Evolutionary conservation across 2,113 vertebrate genomes (phyloP).

Genomic region (Chionomys nivalis): DNA sequence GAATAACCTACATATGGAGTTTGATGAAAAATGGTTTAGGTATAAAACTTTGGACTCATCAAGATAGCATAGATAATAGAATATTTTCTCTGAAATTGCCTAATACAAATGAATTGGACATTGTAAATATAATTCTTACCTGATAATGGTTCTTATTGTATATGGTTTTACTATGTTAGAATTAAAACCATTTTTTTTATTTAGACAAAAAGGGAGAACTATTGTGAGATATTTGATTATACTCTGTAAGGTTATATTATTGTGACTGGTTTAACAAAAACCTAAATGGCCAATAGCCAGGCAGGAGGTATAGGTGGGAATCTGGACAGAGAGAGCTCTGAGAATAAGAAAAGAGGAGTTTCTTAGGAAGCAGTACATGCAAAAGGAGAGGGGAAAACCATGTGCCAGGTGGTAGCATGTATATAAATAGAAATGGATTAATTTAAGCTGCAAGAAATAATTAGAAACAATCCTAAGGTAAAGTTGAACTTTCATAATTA

Average conservation of each 20-base stretch:
- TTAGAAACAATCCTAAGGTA: not conserved
- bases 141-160: not conserved
- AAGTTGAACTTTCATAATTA: not conserved
- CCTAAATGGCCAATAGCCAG: not conserved
- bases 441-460: not conserved
- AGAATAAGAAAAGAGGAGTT: not conserved
- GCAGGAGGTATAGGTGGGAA: not conserved
- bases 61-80: no score
- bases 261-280: not conserved
- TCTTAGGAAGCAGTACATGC: not conserved
- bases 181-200: not conserved
- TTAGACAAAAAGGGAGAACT: not conserved
- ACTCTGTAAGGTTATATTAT: not conserved
- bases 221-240: not conserved
- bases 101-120: not conserved
- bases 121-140: not conserved
- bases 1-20: not conserved
- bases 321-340: not conserved
- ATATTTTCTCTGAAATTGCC: not conserved
- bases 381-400: not conserved
- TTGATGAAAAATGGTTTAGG: not conserved
- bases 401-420: not conserved
- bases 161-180: not conserved
- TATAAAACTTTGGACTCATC: no score
- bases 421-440: not conserved